phyloP scores from a whole-genome alignment of 2,113 vertebrate species.

The Telmatochromis sp. region DNA sequence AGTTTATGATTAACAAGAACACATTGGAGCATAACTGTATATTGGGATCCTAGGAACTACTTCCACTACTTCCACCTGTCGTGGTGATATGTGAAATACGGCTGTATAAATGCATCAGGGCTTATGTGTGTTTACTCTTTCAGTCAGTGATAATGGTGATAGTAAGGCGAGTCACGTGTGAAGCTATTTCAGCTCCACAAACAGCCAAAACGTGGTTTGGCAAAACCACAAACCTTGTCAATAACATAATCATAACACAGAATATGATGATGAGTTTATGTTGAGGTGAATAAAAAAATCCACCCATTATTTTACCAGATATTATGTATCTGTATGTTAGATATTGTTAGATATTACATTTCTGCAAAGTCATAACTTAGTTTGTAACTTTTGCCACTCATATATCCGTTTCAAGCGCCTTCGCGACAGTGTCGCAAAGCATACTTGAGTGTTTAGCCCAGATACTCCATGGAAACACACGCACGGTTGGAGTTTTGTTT shows the following conservation, averaged over 20 bases:
- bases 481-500: conserved; percentile 23
- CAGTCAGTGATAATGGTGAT: not conserved
- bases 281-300: not conserved
- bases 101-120: not conserved
- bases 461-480: conserved; percentile 47
- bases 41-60: not conserved
- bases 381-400: not conserved
- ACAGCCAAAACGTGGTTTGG: not conserved
- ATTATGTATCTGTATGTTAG: not conserved
- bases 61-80: not conserved
- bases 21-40: not conserved
- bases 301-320: not conserved
- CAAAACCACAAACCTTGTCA: not conserved
- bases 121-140: not conserved
- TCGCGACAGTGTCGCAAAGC: conserved; percentile 53
- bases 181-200: not conserved
- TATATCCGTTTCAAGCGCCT: not conserved
- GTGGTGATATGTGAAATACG: not conserved
- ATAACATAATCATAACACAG: not conserved
- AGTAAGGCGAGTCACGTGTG: not conserved
- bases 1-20: not conserved
- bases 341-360: not conserved
- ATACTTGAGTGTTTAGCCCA: not conserved
- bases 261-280: not conserved
- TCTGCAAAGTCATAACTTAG: not conserved